Conservation (phyloP, 2,888 invertebrate genomes). For the Megaustenia siamemsis region DNA sequence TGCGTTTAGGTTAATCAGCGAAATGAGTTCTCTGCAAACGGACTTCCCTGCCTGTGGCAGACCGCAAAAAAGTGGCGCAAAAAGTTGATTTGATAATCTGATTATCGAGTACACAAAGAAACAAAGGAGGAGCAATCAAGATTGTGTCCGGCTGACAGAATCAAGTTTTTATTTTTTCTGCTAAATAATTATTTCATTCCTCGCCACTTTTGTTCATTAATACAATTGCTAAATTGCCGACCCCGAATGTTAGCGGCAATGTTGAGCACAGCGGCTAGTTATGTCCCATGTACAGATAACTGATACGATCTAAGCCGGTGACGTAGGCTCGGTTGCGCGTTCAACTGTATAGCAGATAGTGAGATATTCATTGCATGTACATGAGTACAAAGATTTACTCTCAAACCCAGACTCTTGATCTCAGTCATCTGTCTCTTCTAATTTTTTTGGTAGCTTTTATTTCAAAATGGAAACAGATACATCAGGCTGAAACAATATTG, state of each 20-base stretch:
- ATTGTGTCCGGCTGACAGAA: conserved; percentile 25
- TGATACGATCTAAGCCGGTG: not conserved
- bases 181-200: conserved; percentile 14
- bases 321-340: too few relatives aligned
- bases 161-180: not conserved
- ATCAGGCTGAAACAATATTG: too few relatives aligned
- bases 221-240: conserved; percentile 17
- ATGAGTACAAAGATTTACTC: too few relatives aligned
- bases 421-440: too few relatives aligned
- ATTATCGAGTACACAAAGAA: conserved; percentile 21
- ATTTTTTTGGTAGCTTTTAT: too few relatives aligned
- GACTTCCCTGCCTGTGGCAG: not conserved
- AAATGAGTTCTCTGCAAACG: conserved; percentile 28
- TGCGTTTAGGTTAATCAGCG: conserved; percentile 11
- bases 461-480: too few relatives aligned
- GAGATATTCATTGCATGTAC: too few relatives aligned
- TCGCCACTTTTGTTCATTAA: conserved; percentile 4
- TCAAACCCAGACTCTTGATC: too few relatives aligned
- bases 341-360: too few relatives aligned
- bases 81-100: conserved; percentile 37
- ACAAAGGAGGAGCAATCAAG: conserved; percentile 22
- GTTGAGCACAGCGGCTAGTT: not conserved
- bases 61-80: conserved; percentile 20
- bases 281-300: not conserved
- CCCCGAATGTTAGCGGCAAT: not conserved